Evolutionary conservation across 1,140 invertebrate genomes (phyloP), one percentile per base, ranked within the genome.

Genomic region (Hesperophylax magnus): DNA sequence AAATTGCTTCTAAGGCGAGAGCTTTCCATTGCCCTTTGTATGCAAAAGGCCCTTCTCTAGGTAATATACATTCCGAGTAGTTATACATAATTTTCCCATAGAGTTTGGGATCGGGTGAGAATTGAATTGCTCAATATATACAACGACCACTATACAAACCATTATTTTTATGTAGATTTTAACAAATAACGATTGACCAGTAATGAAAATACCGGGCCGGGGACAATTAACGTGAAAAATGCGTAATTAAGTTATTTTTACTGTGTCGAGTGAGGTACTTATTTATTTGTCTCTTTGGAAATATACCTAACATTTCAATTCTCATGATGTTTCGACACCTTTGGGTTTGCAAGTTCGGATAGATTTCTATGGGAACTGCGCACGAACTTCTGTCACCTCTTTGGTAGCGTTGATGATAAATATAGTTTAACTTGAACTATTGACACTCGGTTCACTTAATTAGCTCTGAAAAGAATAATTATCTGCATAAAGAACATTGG

Each of bases 111-210:
- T 34, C 9, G n/a, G 63, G 63, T 67, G 27, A 15, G 63, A 67
- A 34, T 67, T 67, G 63, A 17, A 17, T 67, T 67, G 27, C 63
- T 27, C 63, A 67, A 67, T 67, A 31, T 27, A 27, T 67, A 31
- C 39, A 14, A 47, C 39, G 11, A 47, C 9, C 39, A 14, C 14
- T 47, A 47, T 14, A 14, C 39, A 1, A 47, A 14, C 63, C 5
- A 47, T 47, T 47, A 67, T 67, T 67, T 27, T 67, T 27, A 61
- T 61, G 58, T 8, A 61, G 14, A 61, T 24, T 22, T 61, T 22
- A 11, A 67, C 27, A 22, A 31, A 67, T 27, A 27, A 31, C 58
- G 31, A 67, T 47, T 67, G 63, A 67, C 63, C 63, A 31, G 22
- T 14, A 67, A 67, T 34, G 7, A 67, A 67, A 22, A 67, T n/a